Evolutionary conservation across 2,888 invertebrate species (phyloP).

Genomic region (Mechanitis messenoides): DNA sequence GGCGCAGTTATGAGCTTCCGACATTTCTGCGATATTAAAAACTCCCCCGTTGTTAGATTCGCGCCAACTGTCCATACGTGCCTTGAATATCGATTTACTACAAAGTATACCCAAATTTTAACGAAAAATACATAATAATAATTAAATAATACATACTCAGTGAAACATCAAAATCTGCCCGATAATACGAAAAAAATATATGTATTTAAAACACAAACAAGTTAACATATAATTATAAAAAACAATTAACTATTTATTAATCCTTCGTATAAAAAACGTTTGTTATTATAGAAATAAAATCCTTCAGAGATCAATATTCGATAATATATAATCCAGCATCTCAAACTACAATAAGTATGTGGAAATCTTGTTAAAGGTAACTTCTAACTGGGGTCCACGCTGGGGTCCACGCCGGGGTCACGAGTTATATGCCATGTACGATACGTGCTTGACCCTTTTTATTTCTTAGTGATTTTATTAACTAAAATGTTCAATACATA

Average conservation of each 20-base stretch:
- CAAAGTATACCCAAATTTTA: neutral
- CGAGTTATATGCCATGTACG: neutral
- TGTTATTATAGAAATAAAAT: too few species aligned
- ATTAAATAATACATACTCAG: neutral
- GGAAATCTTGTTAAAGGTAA: conserved; percentile 22
- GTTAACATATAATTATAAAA: too few species aligned
- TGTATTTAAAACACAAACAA: too few species aligned
- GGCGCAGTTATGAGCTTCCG: conserved; percentile 54
- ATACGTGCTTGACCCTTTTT: too few species aligned
- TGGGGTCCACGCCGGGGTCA: conserved; percentile 11
- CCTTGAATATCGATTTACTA: conserved; percentile 38
- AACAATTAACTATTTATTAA: too few species aligned
- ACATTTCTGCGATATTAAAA: conserved; percentile 67
- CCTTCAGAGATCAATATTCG: too few species aligned
- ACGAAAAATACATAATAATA: neutral
- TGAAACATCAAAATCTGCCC: neutral
- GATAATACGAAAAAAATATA: too few species aligned
- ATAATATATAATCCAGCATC: too few species aligned
- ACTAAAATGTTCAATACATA: too few species aligned
- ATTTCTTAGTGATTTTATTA: too few species aligned
- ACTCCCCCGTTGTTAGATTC: conserved; percentile 31
- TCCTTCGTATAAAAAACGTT: too few species aligned
- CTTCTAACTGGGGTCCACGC: conserved; percentile 15
- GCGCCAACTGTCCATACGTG: conserved; percentile 46
- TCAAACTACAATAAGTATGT: neutral